Conservation (phyloP, 2,797 vertebrate genomes). For the Parambassis ranga region DNA sequence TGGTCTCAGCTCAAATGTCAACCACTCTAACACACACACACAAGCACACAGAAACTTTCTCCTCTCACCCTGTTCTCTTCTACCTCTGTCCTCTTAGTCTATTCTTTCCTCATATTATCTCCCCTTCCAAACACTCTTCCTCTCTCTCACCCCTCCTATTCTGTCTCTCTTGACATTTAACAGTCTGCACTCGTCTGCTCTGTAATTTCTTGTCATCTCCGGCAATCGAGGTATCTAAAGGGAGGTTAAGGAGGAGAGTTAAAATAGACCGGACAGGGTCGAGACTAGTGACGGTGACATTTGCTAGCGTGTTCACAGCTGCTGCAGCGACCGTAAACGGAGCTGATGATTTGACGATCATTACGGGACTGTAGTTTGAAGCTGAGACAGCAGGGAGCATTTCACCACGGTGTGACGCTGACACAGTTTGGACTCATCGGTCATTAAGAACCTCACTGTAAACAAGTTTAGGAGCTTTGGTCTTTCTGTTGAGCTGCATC, state of each 20-base stretch:
- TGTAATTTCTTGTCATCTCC: slow-evolving; percentile 51
- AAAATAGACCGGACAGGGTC: neutral
- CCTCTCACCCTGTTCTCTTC: neutral
- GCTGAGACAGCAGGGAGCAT: neutral
- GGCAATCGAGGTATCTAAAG: slow-evolving; percentile 26
- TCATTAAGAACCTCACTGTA: neutral
- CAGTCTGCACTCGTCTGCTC: slow-evolving; percentile 6
- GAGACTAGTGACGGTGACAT: slow-evolving; percentile 23
- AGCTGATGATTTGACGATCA: neutral
- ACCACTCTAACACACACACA: neutral
- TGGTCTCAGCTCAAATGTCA: slow-evolving; percentile 44
- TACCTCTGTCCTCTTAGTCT: neutral
- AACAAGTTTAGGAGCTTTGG: too few species aligned
- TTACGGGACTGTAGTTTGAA: neutral
- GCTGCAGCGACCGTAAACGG: neutral
- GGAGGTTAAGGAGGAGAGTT: slow-evolving; percentile 29
- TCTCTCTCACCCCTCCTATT: neutral
- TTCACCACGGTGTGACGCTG: neutral
- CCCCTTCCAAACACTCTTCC: neutral
- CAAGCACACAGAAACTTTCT: neutral
- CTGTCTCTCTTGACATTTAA: slow-evolving; percentile 56
- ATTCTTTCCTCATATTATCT: neutral
- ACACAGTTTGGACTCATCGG: neutral
- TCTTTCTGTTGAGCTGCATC: too few species aligned
- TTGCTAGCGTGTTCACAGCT: slow-evolving; percentile 10